phyloP scores from a whole-genome alignment of 92 coral and sea anemone genomes.

The Porites rus region DNA sequence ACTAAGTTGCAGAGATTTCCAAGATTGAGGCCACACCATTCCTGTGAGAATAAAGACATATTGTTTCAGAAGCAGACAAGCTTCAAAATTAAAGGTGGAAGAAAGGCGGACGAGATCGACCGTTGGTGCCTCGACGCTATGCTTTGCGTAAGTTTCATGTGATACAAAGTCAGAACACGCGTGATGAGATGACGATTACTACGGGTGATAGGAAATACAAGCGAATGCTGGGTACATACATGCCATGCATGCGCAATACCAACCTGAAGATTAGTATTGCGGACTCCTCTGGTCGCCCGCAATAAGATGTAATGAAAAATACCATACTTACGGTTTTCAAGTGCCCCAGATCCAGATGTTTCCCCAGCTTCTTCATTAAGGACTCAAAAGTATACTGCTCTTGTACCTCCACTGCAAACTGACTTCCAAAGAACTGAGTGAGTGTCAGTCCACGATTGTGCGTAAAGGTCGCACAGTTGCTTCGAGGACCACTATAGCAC shows the following conservation, averaged over 20 bases:
- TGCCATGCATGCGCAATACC: too few species aligned
- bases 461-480: conserved; percentile 95
- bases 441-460: conserved; percentile 81
- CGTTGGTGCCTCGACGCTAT: too few species aligned
- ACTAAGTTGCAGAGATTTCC: conserved; percentile 92
- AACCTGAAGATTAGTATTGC: too few species aligned
- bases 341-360: conserved; percentile 86
- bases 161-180: too few species aligned
- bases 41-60: conserved; percentile 47
- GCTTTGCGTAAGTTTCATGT: too few species aligned
- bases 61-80: too few species aligned
- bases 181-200: too few species aligned
- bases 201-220: too few species aligned
- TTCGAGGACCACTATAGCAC: conserved; percentile 94
- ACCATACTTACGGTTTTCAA: conserved; percentile 84
- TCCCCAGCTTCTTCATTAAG: conserved; percentile 91
- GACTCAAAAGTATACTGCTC: conserved; percentile 87
- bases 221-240: too few species aligned
- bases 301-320: not conserved
- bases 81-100: too few species aligned
- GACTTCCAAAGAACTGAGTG: conserved; percentile 83
- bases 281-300: too few species aligned
- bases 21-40: conserved; percentile 97
- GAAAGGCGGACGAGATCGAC: too few species aligned
- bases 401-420: conserved; percentile 89